These are phyloP conservation scores for Pogonocichla stellata DNA, from an alignment of 2,113 vertebrate species.

Conservation along the genomic window DNA sequence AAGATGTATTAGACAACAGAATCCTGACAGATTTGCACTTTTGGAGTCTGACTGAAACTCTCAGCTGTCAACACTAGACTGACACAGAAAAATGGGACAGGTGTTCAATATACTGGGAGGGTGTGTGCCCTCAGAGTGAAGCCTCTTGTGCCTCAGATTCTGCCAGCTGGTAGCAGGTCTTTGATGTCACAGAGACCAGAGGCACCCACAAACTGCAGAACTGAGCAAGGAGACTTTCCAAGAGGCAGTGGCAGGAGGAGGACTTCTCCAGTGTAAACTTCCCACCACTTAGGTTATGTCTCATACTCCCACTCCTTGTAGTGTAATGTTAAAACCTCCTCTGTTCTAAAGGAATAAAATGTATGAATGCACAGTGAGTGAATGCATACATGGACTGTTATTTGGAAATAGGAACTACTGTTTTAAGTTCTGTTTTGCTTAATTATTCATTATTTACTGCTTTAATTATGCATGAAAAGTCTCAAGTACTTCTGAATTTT, in stretches of 20 bases:
- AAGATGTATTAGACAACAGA: not conserved
- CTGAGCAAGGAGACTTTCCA: not conserved
- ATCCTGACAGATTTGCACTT: not conserved
- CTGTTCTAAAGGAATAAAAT: not conserved
- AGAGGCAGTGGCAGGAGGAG: not conserved
- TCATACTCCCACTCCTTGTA: not conserved
- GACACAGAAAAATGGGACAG: not conserved
- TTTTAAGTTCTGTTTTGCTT: slow-evolving; percentile 1
- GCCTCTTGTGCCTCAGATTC: not conserved
- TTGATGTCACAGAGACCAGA: not conserved
- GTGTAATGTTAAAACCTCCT: accelerated
- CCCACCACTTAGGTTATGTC: not conserved
- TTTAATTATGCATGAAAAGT: slow-evolving; percentile 46
- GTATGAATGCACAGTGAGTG: not conserved
- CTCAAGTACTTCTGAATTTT: not conserved
- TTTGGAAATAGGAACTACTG: not conserved
- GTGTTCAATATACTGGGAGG: not conserved
- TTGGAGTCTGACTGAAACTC: not conserved
- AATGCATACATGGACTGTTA: not conserved
- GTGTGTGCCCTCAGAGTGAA: not conserved
- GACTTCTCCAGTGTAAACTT: not conserved
- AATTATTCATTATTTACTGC: slow-evolving; percentile 40
- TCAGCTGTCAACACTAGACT: not conserved
- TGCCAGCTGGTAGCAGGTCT: not conserved
- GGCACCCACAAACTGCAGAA: not conserved